phyloP scores from a whole-genome alignment of 2,797 vertebrate species.

The Microchirus variegatus region DNA sequence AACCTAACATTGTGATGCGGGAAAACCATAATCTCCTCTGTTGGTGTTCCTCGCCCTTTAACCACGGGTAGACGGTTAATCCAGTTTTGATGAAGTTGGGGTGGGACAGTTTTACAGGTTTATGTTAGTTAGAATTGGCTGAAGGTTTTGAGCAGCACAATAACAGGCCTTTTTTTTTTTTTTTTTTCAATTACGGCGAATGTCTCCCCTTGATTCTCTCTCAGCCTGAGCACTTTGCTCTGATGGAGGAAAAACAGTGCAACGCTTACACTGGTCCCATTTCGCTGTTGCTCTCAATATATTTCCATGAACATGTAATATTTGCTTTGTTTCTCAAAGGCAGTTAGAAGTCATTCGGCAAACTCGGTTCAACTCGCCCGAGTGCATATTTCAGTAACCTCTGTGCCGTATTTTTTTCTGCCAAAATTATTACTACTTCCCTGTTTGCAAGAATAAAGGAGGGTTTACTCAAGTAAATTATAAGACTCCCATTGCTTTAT shows the following conservation, averaged over 20 bases:
- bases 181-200: slow-evolving; percentile 6
- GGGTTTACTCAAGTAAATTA: no score
- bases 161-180: slow-evolving; percentile 18
- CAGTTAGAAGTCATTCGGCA: slow-evolving; percentile 38
- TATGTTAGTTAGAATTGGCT: slow-evolving; percentile 45
- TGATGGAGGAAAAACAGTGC: slow-evolving; percentile 23
- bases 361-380: slow-evolving; percentile 14
- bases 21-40: slow-evolving; percentile 48
- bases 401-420: not conserved
- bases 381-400: slow-evolving; percentile 4
- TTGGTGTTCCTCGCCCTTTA: slow-evolving; percentile 37
- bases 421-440: not conserved
- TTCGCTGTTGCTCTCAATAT: slow-evolving; percentile 22
- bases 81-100: slow-evolving; percentile 62
- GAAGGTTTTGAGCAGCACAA: slow-evolving; percentile 23
- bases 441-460: not conserved
- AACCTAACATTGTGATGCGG: slow-evolving; percentile 15
- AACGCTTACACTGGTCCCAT: slow-evolving; percentile 16
- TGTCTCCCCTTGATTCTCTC: slow-evolving; percentile 27
- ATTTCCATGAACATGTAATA: slow-evolving; percentile 35
- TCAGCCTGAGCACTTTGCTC: no score
- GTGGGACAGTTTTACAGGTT: slow-evolving; percentile 33
- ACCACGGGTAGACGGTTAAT: slow-evolving; percentile 50
- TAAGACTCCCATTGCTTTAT: not conserved
- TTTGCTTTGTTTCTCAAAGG: slow-evolving; percentile 23